Evolutionary conservation across 2,888 invertebrate species (phyloP), one percentile per base, ranked within the genome.

Genomic region (Acanthococcus lagerstroemiae): DNA sequence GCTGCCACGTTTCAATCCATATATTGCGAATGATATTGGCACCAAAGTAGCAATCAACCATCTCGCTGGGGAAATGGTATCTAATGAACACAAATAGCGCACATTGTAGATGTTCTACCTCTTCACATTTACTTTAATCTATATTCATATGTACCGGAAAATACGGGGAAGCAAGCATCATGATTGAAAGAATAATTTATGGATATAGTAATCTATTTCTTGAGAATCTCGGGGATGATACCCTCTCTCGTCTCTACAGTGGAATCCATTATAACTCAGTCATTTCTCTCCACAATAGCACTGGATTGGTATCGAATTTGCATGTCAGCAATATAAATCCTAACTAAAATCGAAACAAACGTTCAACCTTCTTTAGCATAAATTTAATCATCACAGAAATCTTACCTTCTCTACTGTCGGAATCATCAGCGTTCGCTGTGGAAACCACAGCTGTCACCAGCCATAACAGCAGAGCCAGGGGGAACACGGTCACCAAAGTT

Each of bases 1-100:
- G 72, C 85, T 86, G 69, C 83, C 84, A 69, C 82, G 83, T 68
- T 79, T 83, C 68, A 86, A 75, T 0, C 87, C 90, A 77, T 85
- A 84, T 0, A 81, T 74, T 67, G 84, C 81, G 63, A 90, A 78
- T 1, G 82, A 70, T 19, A 88, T 74, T 2, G 90, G 88, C 68
- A 85, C 77, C 3, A 84, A 73, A 66, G 83, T 80, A 0, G 87
- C 80, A 2, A 80, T 75, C 48, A 87, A 75, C 84, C 86, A 87
- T 74, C 86, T 77, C 68, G 80, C 79, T 6, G 86, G 85, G 7
- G 84, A 81, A 72, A 72, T 75, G 48, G 80, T 78, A 71, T 82
- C 84, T 84, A n/a, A n/a, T n/a, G n/a, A n/a, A n/a, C n/a, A n/a
- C n/a, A n/a, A n/a, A n/a, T n/a, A n/a, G n/a, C n/a, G n/a, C n/a